Evolutionary conservation across 2,888 invertebrate genomes (phyloP).

Genomic region (Eudasyphora cyanicolor): DNA sequence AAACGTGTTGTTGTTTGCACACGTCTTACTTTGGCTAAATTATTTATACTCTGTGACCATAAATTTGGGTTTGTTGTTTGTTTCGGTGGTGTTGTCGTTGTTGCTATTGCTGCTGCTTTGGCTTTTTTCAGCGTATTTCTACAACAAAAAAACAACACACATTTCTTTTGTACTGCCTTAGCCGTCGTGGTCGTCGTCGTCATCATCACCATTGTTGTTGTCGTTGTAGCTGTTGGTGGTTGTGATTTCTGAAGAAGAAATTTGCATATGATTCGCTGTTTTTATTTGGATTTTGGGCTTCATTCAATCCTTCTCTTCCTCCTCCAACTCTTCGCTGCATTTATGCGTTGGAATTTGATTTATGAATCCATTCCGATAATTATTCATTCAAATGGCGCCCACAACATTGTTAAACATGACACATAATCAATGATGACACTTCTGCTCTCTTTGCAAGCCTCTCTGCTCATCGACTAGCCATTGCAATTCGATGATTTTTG

Average conservation of each 20-base stretch:
- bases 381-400: slow-evolving; percentile 68
- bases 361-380: slow-evolving; percentile 61
- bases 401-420: slow-evolving; percentile 67
- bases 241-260: slow-evolving; percentile 7
- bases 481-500: too few relatives aligned
- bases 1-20: slow-evolving; percentile 45
- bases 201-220: neutral
- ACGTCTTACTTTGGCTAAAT: slow-evolving; percentile 62
- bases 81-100: neutral
- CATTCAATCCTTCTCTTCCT: neutral
- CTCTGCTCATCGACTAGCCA: neutral
- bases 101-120: slow-evolving; percentile 14
- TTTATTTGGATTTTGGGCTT: neutral
- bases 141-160: neutral
- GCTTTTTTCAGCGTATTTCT: slow-evolving; percentile 22
- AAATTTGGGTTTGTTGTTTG: slow-evolving; percentile 45
- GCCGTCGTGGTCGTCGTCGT: neutral
- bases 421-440: slow-evolving; percentile 67
- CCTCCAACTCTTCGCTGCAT: neutral
- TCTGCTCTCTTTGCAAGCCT: slow-evolving; percentile 30
- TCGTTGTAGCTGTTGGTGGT: neutral
- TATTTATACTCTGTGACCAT: slow-evolving; percentile 63
- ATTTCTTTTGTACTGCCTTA: slow-evolving; percentile 5
- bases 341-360: slow-evolving; percentile 52
- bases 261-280: slow-evolving; percentile 14